A percentile compares a stretch with the other conserved stretches of the same genome.
These are phyloP conservation scores for Platysteira castanea DNA, from an alignment of 2,113 vertebrate species.

Conservation along the genomic window DNA sequence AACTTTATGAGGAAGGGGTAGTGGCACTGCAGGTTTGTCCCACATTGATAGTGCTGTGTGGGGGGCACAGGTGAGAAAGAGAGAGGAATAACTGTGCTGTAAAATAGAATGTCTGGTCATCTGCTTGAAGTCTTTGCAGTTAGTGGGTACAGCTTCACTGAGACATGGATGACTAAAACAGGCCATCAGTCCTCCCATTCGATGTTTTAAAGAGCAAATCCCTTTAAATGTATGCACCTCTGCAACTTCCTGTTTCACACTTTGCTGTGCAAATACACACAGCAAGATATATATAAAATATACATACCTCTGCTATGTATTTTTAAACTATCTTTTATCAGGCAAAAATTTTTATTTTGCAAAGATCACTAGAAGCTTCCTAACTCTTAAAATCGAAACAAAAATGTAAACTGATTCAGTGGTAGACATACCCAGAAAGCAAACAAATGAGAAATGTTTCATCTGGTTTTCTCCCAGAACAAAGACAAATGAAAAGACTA, in stretches of 20 bases:
- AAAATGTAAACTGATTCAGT: neutral
- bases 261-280: neutral
- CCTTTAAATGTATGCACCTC: neutral
- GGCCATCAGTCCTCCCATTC: neutral
- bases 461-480: neutral
- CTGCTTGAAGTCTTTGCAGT: neutral
- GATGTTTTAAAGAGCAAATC: neutral
- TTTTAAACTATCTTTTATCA: neutral
- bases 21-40: neutral
- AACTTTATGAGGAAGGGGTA: neutral
- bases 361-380: neutral
- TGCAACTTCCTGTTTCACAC: neutral
- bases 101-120: neutral
- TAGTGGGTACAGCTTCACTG: neutral
- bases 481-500: neutral
- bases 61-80: neutral
- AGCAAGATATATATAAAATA: neutral
- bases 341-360: neutral
- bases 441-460: neutral
- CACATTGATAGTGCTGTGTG: fast-evolving
- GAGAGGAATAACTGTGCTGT: neutral
- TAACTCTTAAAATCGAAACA: neutral
- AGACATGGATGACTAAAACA: neutral
- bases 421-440: neutral
- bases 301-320: fast-evolving